A percentile compares a stretch with the other conserved stretches of the same genome.
These are phyloP conservation scores for Caenorhabditis sulstoni DNA, from an alignment of 2,888 invertebrate species.

Conservation along the genomic window DNA sequence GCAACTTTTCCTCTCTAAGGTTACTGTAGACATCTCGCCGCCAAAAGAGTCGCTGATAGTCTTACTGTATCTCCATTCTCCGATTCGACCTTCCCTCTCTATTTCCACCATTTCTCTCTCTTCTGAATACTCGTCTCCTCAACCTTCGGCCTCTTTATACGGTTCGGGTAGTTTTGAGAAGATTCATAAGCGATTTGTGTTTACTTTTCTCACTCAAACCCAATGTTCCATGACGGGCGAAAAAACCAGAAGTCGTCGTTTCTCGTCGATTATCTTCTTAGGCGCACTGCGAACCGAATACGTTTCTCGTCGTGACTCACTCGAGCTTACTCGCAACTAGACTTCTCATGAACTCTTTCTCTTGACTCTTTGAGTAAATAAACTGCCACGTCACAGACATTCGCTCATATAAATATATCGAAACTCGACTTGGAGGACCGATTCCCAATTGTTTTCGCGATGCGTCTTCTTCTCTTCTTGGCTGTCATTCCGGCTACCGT, in stretches of 20 bases:
- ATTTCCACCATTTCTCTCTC: no score
- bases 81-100: no score
- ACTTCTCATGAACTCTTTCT: constrained; percentile 43
- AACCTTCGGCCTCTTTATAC: constrained; percentile 22
- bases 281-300: background rate
- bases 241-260: constrained; percentile 41
- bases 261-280: constrained; percentile 35
- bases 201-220: constrained; percentile 28
- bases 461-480: background rate
- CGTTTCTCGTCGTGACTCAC: constrained; percentile 12
- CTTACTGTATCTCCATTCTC: no score
- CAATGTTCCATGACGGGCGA: constrained; percentile 48
- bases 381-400: constrained; percentile 26
- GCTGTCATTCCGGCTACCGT: constrained; percentile 33
- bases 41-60: no score
- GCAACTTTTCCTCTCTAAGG: no score
- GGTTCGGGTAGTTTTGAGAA: constrained; percentile 23
- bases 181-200: constrained; percentile 33
- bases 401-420: constrained; percentile 10
- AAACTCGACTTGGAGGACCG: no score
- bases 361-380: constrained; percentile 11
- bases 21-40: no score
- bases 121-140: background rate
- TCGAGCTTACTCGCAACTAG: background rate
- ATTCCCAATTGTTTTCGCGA: no score